Evolutionary conservation across 2,888 invertebrate species (phyloP), one percentile per base, ranked within the genome.

Genomic region (Synergus umbraculus): DNA sequence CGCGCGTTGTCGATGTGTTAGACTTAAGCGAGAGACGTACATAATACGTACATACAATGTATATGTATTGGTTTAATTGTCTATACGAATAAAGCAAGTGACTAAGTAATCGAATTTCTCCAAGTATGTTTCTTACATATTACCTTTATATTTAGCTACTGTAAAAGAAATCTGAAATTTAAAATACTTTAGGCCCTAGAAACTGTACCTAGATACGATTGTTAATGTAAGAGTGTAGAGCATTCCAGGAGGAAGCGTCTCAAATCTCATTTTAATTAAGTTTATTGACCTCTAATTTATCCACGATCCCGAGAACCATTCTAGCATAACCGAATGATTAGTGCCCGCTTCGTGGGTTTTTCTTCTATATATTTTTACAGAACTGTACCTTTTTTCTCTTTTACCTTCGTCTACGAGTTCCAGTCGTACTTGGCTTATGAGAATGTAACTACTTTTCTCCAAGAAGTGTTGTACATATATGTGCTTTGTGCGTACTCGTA

Each of bases 61-160:
- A 88, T 90, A 91, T 90, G 90, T 91, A 91, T 90, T 89, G 89
- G 89, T 91, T 91, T 90, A 88, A 89, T 89, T 90, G 91, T 90
- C 89, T 87, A 89, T 89, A 88, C 78, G 65, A 83, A 83, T 83
- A 81, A 83, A 83, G 77, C 82, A 82, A 83, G 81, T 78, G 82
- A 79, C 77, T 83, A 78, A 80, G 41, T 80, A 83, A 81, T 83
- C 63, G 79, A 79, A 73, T 54, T 41, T 41, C 37, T 12, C n/a
- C 4, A n/a, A 4, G 29, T 63, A 0, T 22, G 22, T 29, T 29
- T 29, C 5, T 29, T 29, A 60, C 13, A 12, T 10, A 8, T 1
- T 46, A 22, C 9, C 15, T 29, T 67, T 67, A 13, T 7, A 22
- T 46, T 22, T 44, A 22, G 2, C 9, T 18, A 2, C 15, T 12